Base-by-base conservation (phyloP, 2,797 vertebrate species). In the Emydoidea blandingii region DNA sequence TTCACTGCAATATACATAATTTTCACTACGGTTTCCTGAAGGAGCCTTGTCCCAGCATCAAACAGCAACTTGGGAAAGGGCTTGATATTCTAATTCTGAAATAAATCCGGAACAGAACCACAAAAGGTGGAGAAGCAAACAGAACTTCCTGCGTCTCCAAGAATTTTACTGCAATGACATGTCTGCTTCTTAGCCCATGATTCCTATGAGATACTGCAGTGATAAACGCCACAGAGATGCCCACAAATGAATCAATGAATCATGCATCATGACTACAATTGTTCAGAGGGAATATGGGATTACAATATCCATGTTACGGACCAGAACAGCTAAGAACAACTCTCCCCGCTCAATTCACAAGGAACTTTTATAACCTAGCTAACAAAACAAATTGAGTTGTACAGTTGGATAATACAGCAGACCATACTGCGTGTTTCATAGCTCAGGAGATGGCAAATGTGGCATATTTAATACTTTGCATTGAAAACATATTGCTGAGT, bases 191-290 rank as follows among this genome's bases (percentile, higher is more conserved):
- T 23, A 81, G 23, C 5, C 34, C 15, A 1, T 11, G 54, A 29
- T 54, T 83, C 82, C 68, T 79, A 68, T 83, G 44, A 62, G 57
- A 59, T 89, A 80, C 12, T 0, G 0, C 76, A 37, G 5, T 0
- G 5, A 90, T 91, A 74, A 59, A 52, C 68, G 82, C 31, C 82
- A 59, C 88, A 65, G 57, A 93, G 89, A 79, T 19, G 0, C 72
- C 87, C 79, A 47, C 37, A 29, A 31, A 1, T 34, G 81, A 52
- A 25, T 74, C 86, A 37, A 5, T 49, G 34, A 90, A 76, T 2
- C 5, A 68, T 11, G 2, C 0, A 1, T 88, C 85, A 65, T 57
- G 2, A 7, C 31, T 72, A 76, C 80, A 89, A 4, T 79, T 72
- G 89, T 54, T 81, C 57, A 90, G 89, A 88, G 86, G 65, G 31